phyloP scores from a whole-genome alignment of 2,797 vertebrate genomes.

The Gadopsis marmoratus region DNA sequence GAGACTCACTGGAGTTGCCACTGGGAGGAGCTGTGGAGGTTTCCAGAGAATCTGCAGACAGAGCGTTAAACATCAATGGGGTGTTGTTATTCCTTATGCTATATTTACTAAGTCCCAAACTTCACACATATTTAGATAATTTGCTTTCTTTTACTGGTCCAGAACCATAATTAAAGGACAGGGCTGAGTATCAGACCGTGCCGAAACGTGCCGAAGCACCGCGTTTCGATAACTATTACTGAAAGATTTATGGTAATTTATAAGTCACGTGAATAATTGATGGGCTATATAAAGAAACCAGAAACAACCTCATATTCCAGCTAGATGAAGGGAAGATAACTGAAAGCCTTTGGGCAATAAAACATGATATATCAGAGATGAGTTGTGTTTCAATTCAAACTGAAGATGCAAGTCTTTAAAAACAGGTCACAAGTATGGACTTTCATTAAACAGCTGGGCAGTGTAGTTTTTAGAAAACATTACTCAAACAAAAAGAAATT shows the following conservation, averaged over 20 bases:
- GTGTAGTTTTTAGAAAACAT: background rate
- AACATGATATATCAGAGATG: background rate
- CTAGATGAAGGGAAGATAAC: background rate
- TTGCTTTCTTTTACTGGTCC: background rate
- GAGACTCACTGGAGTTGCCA: conserved; percentile 85
- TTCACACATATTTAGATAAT: background rate
- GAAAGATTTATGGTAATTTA: background rate
- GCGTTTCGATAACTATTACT: background rate
- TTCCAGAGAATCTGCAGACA: conserved; percentile 69
- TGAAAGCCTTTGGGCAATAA: background rate
- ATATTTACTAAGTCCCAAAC: background rate
- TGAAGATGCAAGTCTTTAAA: no score
- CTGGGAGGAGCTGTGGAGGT: conserved; percentile 83
- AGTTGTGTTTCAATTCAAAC: background rate
- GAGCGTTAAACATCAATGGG: conserved; percentile 1
- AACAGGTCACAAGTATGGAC: background rate
- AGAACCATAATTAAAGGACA: background rate
- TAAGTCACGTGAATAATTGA: background rate
- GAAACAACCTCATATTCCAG: background rate
- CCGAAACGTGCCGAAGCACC: background rate
- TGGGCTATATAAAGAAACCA: background rate
- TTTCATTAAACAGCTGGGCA: background rate
- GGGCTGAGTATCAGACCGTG: background rate
- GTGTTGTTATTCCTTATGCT: background rate
- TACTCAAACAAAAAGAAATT: background rate